Conservation (phyloP, 2,113 vertebrate genomes). For the Cnemophilus loriae region DNA sequence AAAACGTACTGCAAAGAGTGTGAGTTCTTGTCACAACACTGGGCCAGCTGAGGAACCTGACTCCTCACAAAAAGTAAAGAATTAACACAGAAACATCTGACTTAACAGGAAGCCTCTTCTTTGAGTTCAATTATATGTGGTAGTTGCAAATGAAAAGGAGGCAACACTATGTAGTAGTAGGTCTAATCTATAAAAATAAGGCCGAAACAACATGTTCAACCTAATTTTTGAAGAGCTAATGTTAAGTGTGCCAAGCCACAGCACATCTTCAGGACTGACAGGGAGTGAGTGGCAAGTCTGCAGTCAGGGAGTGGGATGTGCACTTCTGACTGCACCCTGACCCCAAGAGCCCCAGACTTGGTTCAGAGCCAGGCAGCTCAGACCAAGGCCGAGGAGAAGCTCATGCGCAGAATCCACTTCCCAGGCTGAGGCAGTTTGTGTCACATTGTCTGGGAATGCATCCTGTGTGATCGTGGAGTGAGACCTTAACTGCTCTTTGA, state of each 20-base stretch:
- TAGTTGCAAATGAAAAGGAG: not conserved
- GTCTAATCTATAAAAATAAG: not conserved
- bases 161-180: not conserved
- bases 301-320: not conserved
- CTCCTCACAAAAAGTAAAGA: not conserved
- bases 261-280: not conserved
- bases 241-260: not conserved
- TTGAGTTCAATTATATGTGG: not conserved
- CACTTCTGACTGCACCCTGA: not conserved
- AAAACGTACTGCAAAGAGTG: not conserved
- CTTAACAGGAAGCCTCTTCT: not conserved
- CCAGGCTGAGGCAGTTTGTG: not conserved
- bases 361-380: not conserved
- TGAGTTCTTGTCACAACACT: not conserved
- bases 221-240: not conserved
- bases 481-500: not conserved
- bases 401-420: not conserved
- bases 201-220: not conserved
- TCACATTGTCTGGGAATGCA: not conserved
- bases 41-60: not conserved
- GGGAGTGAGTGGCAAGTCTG: not conserved
- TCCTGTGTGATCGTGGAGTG: not conserved
- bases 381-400: not conserved
- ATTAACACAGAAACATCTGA: not conserved
- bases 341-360: not conserved